Percentiles rank a stretch among this genome's conserved stretches.
Evolutionary conservation across 2,888 invertebrate genomes (phyloP).

Genomic region (Thelaira solivaga): DNA sequence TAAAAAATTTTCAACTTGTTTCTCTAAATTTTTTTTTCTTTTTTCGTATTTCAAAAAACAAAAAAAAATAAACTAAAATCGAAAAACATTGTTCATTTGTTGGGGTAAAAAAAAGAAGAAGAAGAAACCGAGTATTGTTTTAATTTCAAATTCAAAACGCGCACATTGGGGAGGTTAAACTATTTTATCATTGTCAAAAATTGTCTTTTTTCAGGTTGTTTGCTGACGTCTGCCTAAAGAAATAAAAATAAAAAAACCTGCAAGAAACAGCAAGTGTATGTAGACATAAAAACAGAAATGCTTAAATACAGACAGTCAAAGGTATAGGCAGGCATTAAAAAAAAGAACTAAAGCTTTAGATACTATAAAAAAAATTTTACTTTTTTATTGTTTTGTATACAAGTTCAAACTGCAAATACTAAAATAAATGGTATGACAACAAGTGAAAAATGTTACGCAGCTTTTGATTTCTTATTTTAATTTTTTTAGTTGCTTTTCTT

Average conservation of each 20-base stretch:
- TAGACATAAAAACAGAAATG: slow-evolving; percentile 19
- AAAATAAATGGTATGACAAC: slow-evolving; percentile 43
- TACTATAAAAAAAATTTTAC: background rate
- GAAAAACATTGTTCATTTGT: slow-evolving; percentile 23
- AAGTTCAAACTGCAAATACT: slow-evolving; percentile 15
- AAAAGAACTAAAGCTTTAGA: background rate
- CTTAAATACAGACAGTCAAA: background rate
- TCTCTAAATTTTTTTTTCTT: background rate
- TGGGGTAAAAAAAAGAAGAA: slow-evolving; percentile 20
- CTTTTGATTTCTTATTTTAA: slow-evolving; percentile 53
- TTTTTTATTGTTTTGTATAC: slow-evolving; percentile 4
- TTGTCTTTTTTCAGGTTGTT: slow-evolving; percentile 68
- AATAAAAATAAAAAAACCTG: background rate
- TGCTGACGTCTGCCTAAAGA: slow-evolving; percentile 42
- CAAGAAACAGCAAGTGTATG: slow-evolving; percentile 49
- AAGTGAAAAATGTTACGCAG: slow-evolving; percentile 60
- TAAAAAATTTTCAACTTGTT: background rate
- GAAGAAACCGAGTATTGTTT: slow-evolving; percentile 47
- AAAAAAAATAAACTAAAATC: slow-evolving; percentile 37
- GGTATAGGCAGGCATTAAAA: slow-evolving; percentile 18
- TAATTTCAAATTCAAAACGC: slow-evolving; percentile 75
- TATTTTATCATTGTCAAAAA: slow-evolving; percentile 76
- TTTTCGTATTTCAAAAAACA: slow-evolving; percentile 4
- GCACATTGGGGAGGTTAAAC: slow-evolving; percentile 74
- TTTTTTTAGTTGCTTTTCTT: too few species aligned